A percentile compares a stretch with the other conserved stretches of the same genome.
phyloP scores from a whole-genome alignment of 53 echinoderm and acorn worm genomes.

The Crossaster papposus region DNA sequence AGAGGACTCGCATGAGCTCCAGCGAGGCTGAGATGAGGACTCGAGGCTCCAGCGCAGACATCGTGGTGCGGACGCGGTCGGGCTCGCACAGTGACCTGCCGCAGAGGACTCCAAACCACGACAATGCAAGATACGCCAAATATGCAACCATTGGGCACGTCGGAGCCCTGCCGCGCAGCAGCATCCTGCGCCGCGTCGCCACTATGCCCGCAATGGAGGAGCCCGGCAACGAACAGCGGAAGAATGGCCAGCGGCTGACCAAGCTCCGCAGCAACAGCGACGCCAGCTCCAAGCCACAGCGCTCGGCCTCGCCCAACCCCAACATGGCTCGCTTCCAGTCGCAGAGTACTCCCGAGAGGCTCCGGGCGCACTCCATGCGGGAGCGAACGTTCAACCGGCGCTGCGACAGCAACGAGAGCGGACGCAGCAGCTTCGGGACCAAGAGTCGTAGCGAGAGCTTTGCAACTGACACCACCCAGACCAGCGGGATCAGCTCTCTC shows the following conservation, averaged over 20 bases:
- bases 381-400: slow-evolving; percentile 84
- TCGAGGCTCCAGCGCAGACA: background rate
- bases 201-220: slow-evolving; percentile 91
- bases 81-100: slow-evolving; percentile 56
- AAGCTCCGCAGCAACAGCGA: slow-evolving; percentile 96
- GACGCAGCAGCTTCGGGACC: slow-evolving; percentile 89
- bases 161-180: slow-evolving; percentile 52
- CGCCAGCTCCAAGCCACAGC: slow-evolving; percentile 77
- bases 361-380: slow-evolving; percentile 61
- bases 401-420: slow-evolving; percentile 97
- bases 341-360: slow-evolving; percentile 71
- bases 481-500: slow-evolving; percentile 94
- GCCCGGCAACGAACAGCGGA: slow-evolving; percentile 56
- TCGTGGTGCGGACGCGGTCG: slow-evolving; percentile 42
- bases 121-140: slow-evolving; percentile 45
- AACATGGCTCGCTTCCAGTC: slow-evolving; percentile 73
- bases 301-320: slow-evolving; percentile 59
- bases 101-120: slow-evolving; percentile 21
- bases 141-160: slow-evolving; percentile 56
- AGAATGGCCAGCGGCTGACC: slow-evolving; percentile 56
- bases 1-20: slow-evolving; percentile 43
- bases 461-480: slow-evolving; percentile 94
- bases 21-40: slow-evolving; percentile 39
- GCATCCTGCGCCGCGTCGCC: slow-evolving; percentile 75
- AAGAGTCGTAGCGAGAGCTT: slow-evolving; percentile 99